phyloP scores from a whole-genome alignment of 1,140 invertebrate genomes.

The Gonioctena quinquepunctata region DNA sequence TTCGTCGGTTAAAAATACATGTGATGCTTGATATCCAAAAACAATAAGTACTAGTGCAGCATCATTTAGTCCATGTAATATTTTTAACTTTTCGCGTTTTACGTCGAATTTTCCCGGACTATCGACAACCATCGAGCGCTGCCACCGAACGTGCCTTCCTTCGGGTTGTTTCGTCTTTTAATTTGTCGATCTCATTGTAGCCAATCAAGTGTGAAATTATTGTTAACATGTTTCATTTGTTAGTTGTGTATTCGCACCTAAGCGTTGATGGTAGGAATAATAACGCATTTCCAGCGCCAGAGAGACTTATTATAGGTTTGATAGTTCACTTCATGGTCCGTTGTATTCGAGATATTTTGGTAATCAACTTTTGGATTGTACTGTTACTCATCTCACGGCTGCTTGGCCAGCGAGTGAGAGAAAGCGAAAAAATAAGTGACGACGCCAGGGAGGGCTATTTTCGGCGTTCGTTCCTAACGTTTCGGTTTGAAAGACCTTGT shows the following conservation, averaged over 20 bases:
- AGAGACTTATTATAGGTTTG: neutral
- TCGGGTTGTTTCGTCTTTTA: neutral
- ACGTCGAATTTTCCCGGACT: too few species aligned
- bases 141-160: neutral
- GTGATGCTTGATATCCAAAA: too few species aligned
- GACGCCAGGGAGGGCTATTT: too few species aligned
- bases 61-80: too few species aligned
- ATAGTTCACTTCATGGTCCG: neutral
- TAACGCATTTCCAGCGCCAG: neutral
- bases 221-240: neutral
- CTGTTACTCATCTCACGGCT: neutral
- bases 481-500: too few species aligned
- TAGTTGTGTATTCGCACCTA: neutral
- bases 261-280: neutral
- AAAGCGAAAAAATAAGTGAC: too few species aligned
- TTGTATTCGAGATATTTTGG: neutral
- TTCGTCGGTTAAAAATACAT: too few species aligned
- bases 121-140: too few species aligned
- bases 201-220: neutral
- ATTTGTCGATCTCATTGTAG: neutral
- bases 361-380: neutral
- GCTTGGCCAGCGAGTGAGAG: neutral
- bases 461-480: too few species aligned
- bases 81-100: too few species aligned
- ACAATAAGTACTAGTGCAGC: too few species aligned